Base-by-base conservation (phyloP, 2,113 vertebrate genomes). In the Passer domesticus region DNA sequence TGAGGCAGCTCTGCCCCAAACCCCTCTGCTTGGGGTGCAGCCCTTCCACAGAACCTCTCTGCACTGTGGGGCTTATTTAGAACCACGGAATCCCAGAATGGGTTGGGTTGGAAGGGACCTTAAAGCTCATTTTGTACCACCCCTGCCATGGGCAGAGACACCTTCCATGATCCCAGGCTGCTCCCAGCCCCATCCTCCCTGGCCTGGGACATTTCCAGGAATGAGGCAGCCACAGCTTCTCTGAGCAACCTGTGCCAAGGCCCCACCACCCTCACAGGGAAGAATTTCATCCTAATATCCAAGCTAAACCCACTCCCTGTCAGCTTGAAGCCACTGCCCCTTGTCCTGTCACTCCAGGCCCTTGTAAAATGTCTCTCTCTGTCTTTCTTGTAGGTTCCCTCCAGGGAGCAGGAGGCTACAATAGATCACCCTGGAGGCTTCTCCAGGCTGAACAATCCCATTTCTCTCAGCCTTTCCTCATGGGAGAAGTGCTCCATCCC, bases 41-140 rank as follows among this genome's bases (percentile, higher is more conserved):
- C 59, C 49, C 55, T 84, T 68, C 46, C 24, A 30, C 49, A 35
- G n/a, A 12, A 0, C 11, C 17, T 3, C 46, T 39, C 44, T 39
- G 39, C 20, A 10, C 22, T 9, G 11, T 1, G 22, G 2, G 3
- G 12, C 47, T n/a, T 24, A 17, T 2, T 39, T 3, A 31, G 33
- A 52, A 55, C 14, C 30, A 63, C 2, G 11, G 22, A 44, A 70
- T 66, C 52, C 59, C 37, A 52, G 46, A 59, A 39, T 30, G 23
- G 12, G 11, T 33, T 64, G 60, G 18, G 2, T 11, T 74, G 33
- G 25, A 44, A 46, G 15, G 33, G 44, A 52, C 37, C 12, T 44
- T 33, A 43, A 50, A 58, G 25, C 19, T 27, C 44, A 44, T 50
- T 8, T 22, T 8, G 6, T 66, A 9, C 37, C 31, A 27, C 4